Conservation (phyloP, 2,113 vertebrate genomes). For the Paradisaea rubra region DNA sequence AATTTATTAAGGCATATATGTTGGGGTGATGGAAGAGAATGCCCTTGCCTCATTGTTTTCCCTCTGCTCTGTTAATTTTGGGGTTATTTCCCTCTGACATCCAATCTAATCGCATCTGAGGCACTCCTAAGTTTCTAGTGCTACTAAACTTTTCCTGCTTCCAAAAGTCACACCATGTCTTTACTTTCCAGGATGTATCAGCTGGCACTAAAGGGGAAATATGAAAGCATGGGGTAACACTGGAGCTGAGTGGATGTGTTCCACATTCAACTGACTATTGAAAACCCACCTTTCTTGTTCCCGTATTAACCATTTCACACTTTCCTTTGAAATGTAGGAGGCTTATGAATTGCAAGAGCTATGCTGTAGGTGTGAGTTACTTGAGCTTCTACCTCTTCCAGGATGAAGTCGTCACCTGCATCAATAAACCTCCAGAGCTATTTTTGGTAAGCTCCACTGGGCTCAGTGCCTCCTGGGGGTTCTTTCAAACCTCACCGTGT, state of each 20-base stretch:
- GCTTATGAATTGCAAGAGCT: not conserved
- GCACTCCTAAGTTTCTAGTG: not conserved
- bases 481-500: not conserved
- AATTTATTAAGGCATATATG: not conserved
- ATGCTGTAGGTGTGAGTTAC: not conserved
- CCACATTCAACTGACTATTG: not conserved
- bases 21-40: not conserved
- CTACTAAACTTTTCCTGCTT: not conserved
- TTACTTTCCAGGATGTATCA: not conserved
- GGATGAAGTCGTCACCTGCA: not conserved
- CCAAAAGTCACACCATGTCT: not conserved
- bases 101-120: not conserved
- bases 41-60: not conserved
- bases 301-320: not conserved
- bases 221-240: not conserved
- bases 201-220: not conserved
- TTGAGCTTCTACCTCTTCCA: not conserved
- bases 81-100: not conserved
- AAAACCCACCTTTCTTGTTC: not conserved
- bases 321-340: not conserved
- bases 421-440: conserved; percentile 3
- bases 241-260: not conserved
- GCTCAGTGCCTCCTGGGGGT: not conserved
- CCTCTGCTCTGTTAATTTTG: not conserved
- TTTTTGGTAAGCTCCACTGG: not conserved